These are phyloP conservation scores for Acronicta aceris DNA, from an alignment of 2,888 invertebrate genomes.

Conservation along the genomic window DNA sequence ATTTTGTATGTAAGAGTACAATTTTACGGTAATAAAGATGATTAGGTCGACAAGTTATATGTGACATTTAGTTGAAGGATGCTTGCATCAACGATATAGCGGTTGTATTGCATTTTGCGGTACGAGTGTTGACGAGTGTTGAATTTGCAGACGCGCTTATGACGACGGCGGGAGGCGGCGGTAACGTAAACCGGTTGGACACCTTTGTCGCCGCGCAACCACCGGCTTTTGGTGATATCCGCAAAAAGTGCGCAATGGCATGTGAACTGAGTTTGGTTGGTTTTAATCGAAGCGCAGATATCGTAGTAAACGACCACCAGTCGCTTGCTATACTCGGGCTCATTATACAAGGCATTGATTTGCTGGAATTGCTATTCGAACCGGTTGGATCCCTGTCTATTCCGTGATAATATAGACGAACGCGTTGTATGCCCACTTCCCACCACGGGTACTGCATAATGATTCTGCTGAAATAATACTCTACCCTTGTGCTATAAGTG, in stretches of 20 bases:
- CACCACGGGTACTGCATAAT: constrained; percentile 58
- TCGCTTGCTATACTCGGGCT: constrained; percentile 70
- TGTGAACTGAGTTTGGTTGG: constrained; percentile 76
- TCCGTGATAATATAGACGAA: constrained; percentile 65
- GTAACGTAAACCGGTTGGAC: constrained; percentile 86
- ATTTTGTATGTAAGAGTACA: constrained; percentile 60
- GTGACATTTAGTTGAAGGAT: constrained; percentile 62
- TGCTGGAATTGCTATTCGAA: constrained; percentile 75
- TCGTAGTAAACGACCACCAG: constrained; percentile 69
- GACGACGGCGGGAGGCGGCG: constrained; percentile 77
- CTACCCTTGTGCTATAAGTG: not conserved
- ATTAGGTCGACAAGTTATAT: constrained; percentile 51
- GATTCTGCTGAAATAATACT: constrained; percentile 35
- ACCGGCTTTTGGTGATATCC: constrained; percentile 86
- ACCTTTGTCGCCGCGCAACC: constrained; percentile 82
- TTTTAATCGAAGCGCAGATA: constrained; percentile 76
- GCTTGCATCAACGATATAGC: constrained; percentile 65
- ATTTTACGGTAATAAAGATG: constrained; percentile 38
- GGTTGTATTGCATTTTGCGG: constrained; percentile 76
- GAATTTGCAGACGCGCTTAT: constrained; percentile 86
- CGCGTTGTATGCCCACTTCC: constrained; percentile 71
- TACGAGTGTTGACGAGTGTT: constrained; percentile 81
- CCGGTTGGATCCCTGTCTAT: constrained; percentile 72
- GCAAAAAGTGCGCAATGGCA: constrained; percentile 85
- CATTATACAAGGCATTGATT: constrained; percentile 78